Conservation (phyloP, 2,113 vertebrate genomes). For the Puntigrus tetrazona region DNA sequence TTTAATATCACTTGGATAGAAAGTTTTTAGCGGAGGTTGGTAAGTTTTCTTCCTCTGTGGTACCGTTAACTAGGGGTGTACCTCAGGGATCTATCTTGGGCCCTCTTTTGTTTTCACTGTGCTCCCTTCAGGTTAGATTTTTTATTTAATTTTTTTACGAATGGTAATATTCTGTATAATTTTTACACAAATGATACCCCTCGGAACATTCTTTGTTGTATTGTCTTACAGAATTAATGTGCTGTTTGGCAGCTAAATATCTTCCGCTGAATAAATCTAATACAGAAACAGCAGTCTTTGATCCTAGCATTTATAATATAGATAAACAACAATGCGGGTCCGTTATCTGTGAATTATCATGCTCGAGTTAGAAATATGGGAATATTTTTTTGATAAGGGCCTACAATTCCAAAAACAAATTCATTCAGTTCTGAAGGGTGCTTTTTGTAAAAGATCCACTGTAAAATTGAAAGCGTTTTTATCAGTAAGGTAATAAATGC, state of each 20-base stretch:
- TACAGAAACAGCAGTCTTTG: background rate
- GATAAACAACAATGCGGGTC: background rate
- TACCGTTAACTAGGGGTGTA: background rate
- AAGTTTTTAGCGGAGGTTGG: background rate
- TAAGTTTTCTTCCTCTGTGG: background rate
- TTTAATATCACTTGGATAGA: background rate
- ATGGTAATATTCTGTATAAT: too few species aligned
- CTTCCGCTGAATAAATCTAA: too few species aligned
- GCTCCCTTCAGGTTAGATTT: too few species aligned
- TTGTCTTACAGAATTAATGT: too few species aligned
- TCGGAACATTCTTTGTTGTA: too few species aligned
- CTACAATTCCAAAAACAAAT: background rate
- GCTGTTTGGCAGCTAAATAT: too few species aligned
- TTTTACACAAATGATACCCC: too few species aligned
- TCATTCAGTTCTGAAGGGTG: background rate
- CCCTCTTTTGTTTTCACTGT: too few species aligned
- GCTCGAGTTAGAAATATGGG: background rate
- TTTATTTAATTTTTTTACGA: too few species aligned
- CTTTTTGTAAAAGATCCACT: background rate
- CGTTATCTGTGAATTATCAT: background rate
- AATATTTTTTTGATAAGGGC: background rate
- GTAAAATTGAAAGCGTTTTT: background rate
- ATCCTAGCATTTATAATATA: background rate
- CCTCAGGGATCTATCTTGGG: background rate
- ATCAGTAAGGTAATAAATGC: background rate